Evolutionary conservation across 2,113 vertebrate species (phyloP).

Genomic region (Microcebus ravelobensis): DNA sequence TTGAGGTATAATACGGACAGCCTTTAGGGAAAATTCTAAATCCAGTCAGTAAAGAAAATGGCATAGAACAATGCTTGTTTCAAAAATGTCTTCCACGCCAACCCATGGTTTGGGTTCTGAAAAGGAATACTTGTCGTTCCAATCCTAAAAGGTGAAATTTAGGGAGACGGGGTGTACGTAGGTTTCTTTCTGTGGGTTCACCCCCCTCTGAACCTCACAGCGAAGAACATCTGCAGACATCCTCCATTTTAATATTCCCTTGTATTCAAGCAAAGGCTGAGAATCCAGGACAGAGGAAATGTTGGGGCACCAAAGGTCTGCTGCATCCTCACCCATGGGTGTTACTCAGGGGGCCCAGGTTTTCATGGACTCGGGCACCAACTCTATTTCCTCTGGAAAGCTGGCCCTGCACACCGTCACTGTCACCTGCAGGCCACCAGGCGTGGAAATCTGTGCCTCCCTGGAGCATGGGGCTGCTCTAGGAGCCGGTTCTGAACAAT

Average conservation of each 20-base stretch:
- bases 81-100: background rate
- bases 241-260: too few species aligned
- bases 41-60: background rate
- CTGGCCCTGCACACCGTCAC: background rate
- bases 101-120: background rate
- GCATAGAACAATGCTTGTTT: background rate
- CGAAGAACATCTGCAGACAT: background rate
- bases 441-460: fast-evolving
- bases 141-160: background rate
- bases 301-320: background rate
- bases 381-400: background rate
- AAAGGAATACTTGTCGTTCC: background rate
- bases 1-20: background rate
- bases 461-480: background rate
- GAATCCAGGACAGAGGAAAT: background rate
- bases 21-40: background rate
- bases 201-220: background rate
- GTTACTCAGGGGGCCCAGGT: background rate
- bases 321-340: too few species aligned
- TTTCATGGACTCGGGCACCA: background rate
- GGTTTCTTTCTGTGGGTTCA: background rate
- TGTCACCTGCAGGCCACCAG: too few species aligned
- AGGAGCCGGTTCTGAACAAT: background rate
- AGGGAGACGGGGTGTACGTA: fast-evolving
- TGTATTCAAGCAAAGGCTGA: background rate